phyloP scores from a whole-genome alignment of 2,797 vertebrate genomes.

The Gymnoscopelus braueri region DNA sequence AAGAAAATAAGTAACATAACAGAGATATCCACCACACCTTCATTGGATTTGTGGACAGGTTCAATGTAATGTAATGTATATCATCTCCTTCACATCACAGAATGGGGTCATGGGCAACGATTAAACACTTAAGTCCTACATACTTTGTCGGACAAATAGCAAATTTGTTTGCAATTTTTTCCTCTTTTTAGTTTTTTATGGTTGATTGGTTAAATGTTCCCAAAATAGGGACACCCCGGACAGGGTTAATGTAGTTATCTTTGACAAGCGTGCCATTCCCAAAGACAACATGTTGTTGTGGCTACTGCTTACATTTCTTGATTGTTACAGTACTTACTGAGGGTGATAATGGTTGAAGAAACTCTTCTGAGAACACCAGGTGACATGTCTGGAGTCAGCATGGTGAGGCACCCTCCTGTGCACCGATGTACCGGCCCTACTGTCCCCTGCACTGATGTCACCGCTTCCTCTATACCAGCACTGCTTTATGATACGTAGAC shows the following conservation, averaged over 20 bases:
- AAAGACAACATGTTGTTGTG: conserved; percentile 14
- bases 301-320: conserved; percentile 2
- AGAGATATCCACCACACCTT: not conserved
- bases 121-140: conserved; percentile 18
- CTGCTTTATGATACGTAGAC: not conserved
- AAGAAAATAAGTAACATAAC: no score
- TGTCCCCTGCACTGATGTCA: not conserved
- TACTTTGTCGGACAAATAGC: not conserved
- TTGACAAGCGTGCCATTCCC: conserved; percentile 7
- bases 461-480: not conserved
- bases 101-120: not conserved
- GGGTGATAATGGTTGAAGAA: conserved; percentile 71
- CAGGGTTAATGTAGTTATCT: no score
- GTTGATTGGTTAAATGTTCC: no score
- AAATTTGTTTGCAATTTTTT: no score
- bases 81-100: not conserved
- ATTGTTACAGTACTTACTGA: conserved; percentile 65
- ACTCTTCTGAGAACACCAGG: conserved; percentile 66
- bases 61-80: not conserved
- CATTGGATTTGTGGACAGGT: not conserved
- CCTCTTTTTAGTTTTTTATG: no score
- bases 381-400: conserved; percentile 64
- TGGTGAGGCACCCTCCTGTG: conserved; percentile 29
- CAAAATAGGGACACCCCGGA: no score
- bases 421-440: no score